Base-by-base conservation (phyloP, 2,888 invertebrate species). In the Agelastica alni region DNA sequence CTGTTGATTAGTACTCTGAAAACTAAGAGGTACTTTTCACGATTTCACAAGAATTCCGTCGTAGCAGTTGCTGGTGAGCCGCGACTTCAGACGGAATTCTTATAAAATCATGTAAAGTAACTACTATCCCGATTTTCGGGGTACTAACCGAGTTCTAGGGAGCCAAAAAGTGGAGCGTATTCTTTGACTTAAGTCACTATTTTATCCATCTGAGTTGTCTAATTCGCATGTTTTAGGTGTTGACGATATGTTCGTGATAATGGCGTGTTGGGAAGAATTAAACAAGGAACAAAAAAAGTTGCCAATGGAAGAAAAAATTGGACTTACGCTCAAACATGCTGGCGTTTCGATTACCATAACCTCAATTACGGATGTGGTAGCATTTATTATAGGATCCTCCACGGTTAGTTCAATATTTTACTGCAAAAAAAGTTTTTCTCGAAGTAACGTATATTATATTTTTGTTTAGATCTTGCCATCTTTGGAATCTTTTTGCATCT, bases 181-280 rank as follows among this genome's bases (percentile, higher is more conserved):
- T n/a, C n/a, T n/a, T n/a, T n/a, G n/a, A n/a, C n/a, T n/a, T n/a
- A n/a, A n/a, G n/a, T n/a, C n/a, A n/a, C n/a, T n/a, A n/a, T n/a
- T n/a, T n/a, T n/a, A n/a, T n/a, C n/a, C n/a, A n/a, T n/a, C n/a
- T n/a, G n/a, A n/a, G n/a, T n/a, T n/a, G n/a, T n/a, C n/a, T n/a
- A n/a, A n/a, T n/a, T n/a, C n/a, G n/a, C n/a, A n/a, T n/a, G n/a
- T 63, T 66, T 32, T 46, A 60, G 87, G 88, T 26, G 85, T 92
- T 16, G 92, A 92, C 67, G 92, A 93, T 70, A 89, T 91, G 84
- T 91, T 93, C 75, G 89, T 93, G 0, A 88, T 92, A 78, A 84
- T 87, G 78, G 86, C 88, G 13, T 86, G 88, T 70, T 89, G 88
- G 87, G 84, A 86, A 57, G 85, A 88, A 68, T 72, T 85, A 9